A percentile compares a stretch with the other conserved stretches of the same genome.
Conservation (phyloP, 2,888 invertebrate species). For the Andrena praecox region DNA sequence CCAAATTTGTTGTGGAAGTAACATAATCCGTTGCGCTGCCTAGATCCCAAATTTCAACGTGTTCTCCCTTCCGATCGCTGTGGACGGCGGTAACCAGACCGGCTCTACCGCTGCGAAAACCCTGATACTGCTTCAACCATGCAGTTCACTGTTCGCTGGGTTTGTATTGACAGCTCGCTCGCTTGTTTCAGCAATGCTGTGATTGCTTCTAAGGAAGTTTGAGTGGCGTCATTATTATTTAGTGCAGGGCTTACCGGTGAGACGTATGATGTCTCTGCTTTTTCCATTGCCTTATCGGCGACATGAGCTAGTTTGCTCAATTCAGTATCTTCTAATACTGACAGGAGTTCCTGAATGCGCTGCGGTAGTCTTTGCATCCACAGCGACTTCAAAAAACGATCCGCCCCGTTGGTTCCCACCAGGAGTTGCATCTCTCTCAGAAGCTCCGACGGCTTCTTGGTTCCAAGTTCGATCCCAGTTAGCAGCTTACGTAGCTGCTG, state of each 20-base stretch:
- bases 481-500: not conserved
- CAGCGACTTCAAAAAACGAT: not conserved
- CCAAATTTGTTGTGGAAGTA: not conserved
- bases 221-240: too few relatives aligned
- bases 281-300: not conserved
- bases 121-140: not conserved
- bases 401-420: not conserved
- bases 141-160: not conserved
- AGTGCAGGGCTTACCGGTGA: too few relatives aligned
- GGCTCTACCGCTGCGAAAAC: too few relatives aligned
- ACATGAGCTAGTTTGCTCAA: not conserved
- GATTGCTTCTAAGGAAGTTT: not conserved
- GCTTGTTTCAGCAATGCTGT: not conserved
- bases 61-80: not conserved
- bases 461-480: not conserved
- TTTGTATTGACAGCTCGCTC: not conserved
- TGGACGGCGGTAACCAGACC: not conserved
- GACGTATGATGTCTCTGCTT: too few relatives aligned
- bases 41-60: not conserved
- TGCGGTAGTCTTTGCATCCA: not conserved
- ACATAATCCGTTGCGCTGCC: not conserved
- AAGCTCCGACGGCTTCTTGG: not conserved
- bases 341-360: not conserved
- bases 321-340: not conserved
- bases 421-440: not conserved